phyloP scores from a whole-genome alignment of 2,113 vertebrate species.

The Poecilia latipinna region DNA sequence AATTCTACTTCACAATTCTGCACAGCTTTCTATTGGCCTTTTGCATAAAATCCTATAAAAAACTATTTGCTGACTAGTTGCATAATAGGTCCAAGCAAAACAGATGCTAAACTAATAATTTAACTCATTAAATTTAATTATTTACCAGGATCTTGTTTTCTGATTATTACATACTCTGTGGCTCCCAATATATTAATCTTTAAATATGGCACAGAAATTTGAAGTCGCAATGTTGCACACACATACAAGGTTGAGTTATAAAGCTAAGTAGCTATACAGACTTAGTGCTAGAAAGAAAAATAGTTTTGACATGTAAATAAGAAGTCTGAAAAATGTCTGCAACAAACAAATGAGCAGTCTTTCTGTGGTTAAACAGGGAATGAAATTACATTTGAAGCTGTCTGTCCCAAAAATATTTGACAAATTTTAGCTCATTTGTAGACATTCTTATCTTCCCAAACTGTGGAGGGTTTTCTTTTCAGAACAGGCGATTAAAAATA shows the following conservation, averaged over 20 bases:
- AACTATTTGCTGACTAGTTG: not conserved
- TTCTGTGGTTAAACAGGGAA: not conserved
- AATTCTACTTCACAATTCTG: not conserved
- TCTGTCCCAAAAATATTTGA: constrained; percentile 3
- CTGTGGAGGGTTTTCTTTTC: constrained; percentile 22
- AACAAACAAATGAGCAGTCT: not conserved
- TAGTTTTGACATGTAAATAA: not conserved
- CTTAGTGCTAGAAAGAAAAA: not conserved
- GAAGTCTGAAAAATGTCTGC: not conserved
- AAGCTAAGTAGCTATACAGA: not conserved
- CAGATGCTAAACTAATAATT: not conserved
- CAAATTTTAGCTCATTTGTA: constrained; percentile 33
- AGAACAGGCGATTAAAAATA: constrained; percentile 17
- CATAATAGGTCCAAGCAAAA: not conserved
- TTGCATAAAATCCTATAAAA: not conserved
- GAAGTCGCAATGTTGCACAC: not conserved
- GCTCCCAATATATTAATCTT: not conserved
- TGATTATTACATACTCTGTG: not conserved
- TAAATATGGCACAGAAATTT: not conserved
- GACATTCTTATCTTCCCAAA: constrained; percentile 32
- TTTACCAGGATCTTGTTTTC: not conserved
- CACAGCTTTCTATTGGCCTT: not conserved
- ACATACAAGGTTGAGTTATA: not conserved
- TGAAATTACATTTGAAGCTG: not conserved
- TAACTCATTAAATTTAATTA: not conserved